Evolutionary conservation across 1,140 invertebrate genomes (phyloP), one percentile per base, ranked within the genome.

Genomic region (Ceratoteleas bidentatus): DNA sequence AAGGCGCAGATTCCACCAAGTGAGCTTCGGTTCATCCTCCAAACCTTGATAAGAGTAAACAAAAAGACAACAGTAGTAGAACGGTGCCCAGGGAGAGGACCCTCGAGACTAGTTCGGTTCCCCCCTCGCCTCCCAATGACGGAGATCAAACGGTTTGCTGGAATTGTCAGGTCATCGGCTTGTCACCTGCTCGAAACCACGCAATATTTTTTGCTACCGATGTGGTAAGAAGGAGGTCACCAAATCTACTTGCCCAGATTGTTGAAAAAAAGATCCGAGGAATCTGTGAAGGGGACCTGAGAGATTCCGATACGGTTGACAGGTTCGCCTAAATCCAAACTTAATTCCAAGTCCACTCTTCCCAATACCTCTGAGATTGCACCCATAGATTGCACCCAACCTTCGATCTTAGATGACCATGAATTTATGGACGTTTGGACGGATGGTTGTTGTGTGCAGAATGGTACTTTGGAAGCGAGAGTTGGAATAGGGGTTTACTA

Each of bases 401-500:
- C n/a, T n/a, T n/a, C n/a, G n/a, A n/a, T n/a, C n/a, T n/a, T n/a
- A n/a, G n/a, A n/a, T n/a, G n/a, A n/a, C n/a, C n/a, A 47, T n/a
- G 45, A 11, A 6, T 6, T n/a, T 11, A 47, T 6, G 7, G 14
- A 72, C 11, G 57, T 72, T 11, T 72, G 68, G 68, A 72, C 68
- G 1, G 68, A 72, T n/a, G 68, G 56, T 4, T 52, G 47, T 45
- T 72, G 68, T 34, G 4, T 72, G 6, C n/a, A 10, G 5, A 72
- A 72, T n/a, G 68, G 68, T 33, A 52, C 33, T 8, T 8, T 11
- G 9, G 4, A 16, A 32, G 56, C 56, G 2, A 43, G 43, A 53
- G 57, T 40, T 0, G 68, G 68, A 11, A 43, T 72, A 10, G 68
- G 68, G 14, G 57, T 72, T 11, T 72, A 53, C 4, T 72, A 61